Conservation (phyloP, 64 coral and sea anemone species). For the Orbicella faveolata region DNA sequence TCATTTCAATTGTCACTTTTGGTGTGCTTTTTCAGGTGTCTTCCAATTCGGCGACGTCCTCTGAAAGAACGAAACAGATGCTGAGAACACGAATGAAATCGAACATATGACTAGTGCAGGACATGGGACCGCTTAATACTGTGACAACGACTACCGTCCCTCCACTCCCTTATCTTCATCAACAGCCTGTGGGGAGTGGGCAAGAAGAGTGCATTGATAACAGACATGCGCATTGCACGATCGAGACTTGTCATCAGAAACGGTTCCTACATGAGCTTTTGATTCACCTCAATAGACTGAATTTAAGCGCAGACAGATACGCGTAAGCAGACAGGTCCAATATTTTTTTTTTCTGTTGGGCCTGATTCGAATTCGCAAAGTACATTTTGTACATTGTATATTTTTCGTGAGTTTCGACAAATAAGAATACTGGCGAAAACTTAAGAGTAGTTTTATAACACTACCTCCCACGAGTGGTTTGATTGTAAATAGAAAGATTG, state of each 20-base stretch:
- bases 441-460: no score
- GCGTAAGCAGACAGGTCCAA: background rate
- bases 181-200: background rate
- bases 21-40: background rate
- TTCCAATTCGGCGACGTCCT: slow-evolving; percentile 7
- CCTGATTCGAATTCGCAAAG: no score
- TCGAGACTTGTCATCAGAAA: slow-evolving; percentile 56
- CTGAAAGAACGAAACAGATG: slow-evolving; percentile 29
- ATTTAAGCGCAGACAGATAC: slow-evolving; percentile 34
- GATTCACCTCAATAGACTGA: slow-evolving; percentile 13
- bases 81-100: slow-evolving; percentile 43
- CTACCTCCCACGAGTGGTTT: no score
- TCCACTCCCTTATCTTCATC: slow-evolving; percentile 45
- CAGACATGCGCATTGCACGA: slow-evolving; percentile 44
- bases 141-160: slow-evolving; percentile 26
- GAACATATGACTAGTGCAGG: slow-evolving; percentile 66
- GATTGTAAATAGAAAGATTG: no score
- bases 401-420: no score
- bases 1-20: background rate
- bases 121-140: slow-evolving; percentile 19
- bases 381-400: no score
- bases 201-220: background rate
- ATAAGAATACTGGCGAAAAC: no score
- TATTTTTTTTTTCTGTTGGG: no score
- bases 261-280: slow-evolving; percentile 51